Conservation (phyloP, 2,113 vertebrate species). For the Ctenomys sociabilis region DNA sequence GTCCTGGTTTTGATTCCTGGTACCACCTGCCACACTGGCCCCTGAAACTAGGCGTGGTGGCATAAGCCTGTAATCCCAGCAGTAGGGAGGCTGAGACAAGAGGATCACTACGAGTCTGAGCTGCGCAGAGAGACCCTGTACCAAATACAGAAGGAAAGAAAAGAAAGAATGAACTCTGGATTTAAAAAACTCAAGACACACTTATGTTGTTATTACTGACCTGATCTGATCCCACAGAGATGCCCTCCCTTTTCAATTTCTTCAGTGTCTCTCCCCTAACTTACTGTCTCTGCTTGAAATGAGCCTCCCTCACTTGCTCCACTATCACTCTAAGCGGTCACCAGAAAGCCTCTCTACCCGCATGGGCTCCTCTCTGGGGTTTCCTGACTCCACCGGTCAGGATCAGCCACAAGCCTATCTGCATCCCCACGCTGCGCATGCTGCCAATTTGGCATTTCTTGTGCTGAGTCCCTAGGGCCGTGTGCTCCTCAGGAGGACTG, state of each 20-base stretch:
- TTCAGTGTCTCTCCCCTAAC: background rate
- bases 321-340: background rate
- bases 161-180: background rate
- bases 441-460: background rate
- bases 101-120: too few relatives aligned
- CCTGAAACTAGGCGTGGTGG: too few relatives aligned
- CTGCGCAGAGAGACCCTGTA: too few relatives aligned
- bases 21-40: too few relatives aligned
- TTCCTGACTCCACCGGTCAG: background rate
- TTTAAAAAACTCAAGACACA: slow-evolving; percentile 31
- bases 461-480: background rate
- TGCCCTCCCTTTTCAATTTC: slow-evolving; percentile 23
- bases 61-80: too few relatives aligned
- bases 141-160: too few relatives aligned
- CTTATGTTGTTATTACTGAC: background rate
- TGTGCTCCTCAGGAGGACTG: background rate
- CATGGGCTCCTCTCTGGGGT: background rate
- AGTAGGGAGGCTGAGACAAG: too few relatives aligned
- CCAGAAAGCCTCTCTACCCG: background rate
- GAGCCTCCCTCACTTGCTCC: background rate
- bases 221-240: background rate
- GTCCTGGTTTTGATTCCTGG: too few relatives aligned
- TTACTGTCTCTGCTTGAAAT: slow-evolving; percentile 32
- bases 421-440: background rate
- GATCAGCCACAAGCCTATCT: background rate